Evolutionary conservation across 2,797 vertebrate species (phyloP).

Genomic region (Malurus splendens): DNA sequence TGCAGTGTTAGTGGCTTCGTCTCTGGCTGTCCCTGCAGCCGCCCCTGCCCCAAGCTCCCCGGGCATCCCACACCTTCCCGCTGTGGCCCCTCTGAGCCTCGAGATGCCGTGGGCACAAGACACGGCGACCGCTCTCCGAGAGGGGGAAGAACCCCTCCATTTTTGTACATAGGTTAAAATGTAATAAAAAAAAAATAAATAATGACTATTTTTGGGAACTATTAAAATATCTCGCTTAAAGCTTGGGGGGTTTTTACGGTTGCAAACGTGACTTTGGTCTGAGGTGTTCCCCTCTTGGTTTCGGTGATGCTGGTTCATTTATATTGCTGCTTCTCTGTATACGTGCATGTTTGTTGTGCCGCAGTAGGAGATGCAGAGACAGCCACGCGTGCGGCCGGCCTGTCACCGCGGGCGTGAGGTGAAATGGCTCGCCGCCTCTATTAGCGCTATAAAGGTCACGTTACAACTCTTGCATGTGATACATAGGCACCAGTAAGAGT

Average conservation of each 20-base stretch:
- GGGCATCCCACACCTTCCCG: conserved; percentile 59
- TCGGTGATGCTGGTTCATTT: conserved; percentile 10
- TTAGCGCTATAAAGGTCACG: conserved; percentile 6
- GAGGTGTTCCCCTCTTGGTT: neutral
- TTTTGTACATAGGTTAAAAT: conserved; percentile 66
- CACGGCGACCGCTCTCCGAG: neutral
- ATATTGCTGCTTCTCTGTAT: conserved; percentile 35
- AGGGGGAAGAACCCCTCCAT: neutral
- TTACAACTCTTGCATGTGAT: conserved; percentile 22
- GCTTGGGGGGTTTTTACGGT: conserved; percentile 5
- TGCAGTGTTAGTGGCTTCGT: conserved; percentile 82
- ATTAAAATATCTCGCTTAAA: conserved; percentile 59
- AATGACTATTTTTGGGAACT: conserved; percentile 58
- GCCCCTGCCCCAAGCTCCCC: conserved; percentile 10
- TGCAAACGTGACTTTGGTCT: conserved; percentile 38
- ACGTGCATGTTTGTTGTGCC: neutral
- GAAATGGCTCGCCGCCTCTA: neutral
- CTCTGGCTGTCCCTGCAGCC: neutral
- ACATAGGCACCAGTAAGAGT: conserved; percentile 49
- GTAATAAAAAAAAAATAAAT: conserved; percentile 53
- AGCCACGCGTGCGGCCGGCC: neutral
- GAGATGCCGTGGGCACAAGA: conserved; percentile 8
- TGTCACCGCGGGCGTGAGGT: neutral
- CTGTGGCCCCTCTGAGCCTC: conserved; percentile 18
- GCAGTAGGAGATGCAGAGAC: conserved; percentile 28